Evolutionary conservation across 2,888 invertebrate genomes (phyloP).

Genomic region (Sepioteuthis lessoniana): DNA sequence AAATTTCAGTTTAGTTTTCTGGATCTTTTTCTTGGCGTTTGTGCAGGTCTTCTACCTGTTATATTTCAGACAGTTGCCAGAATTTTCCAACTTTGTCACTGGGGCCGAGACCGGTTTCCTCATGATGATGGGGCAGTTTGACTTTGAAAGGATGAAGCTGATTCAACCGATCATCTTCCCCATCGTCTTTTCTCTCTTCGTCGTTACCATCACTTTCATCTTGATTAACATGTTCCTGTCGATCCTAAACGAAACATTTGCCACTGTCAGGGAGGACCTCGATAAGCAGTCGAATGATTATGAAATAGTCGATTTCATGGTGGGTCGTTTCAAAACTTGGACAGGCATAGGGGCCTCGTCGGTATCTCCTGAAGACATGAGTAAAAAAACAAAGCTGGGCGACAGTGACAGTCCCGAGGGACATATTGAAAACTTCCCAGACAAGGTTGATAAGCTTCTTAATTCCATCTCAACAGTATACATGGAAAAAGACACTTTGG

Average conservation of each 20-base stretch:
- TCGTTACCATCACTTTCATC: constrained; percentile 72
- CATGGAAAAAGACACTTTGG: constrained; percentile 67
- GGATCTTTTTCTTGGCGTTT: constrained; percentile 74
- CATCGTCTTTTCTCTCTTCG: constrained; percentile 71
- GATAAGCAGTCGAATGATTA: constrained; percentile 73
- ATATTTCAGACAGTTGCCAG: constrained; percentile 64
- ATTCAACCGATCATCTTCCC: constrained; percentile 65
- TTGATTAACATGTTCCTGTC: constrained; percentile 75
- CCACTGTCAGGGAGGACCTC: constrained; percentile 68
- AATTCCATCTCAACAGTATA: constrained; percentile 73
- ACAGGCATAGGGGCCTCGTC: constrained; percentile 55
- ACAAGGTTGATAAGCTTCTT: constrained; percentile 73
- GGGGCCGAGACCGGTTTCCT: constrained; percentile 71
- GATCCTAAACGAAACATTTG: constrained; percentile 74
- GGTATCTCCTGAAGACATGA: constrained; percentile 55
- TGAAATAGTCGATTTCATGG: constrained; percentile 74
- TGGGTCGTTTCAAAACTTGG: constrained; percentile 63
- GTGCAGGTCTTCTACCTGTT: constrained; percentile 74
- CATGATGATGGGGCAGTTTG: constrained; percentile 75
- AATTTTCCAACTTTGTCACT: constrained; percentile 61
- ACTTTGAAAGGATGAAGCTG: constrained; percentile 71
- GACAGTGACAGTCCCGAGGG: constrained; percentile 53
- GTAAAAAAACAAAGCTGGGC: constrained; percentile 52
- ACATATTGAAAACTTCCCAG: constrained; percentile 70
- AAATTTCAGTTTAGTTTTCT: constrained; percentile 73